Base-by-base conservation (phyloP, 2,113 vertebrate genomes). In the Podarcis muralis region DNA sequence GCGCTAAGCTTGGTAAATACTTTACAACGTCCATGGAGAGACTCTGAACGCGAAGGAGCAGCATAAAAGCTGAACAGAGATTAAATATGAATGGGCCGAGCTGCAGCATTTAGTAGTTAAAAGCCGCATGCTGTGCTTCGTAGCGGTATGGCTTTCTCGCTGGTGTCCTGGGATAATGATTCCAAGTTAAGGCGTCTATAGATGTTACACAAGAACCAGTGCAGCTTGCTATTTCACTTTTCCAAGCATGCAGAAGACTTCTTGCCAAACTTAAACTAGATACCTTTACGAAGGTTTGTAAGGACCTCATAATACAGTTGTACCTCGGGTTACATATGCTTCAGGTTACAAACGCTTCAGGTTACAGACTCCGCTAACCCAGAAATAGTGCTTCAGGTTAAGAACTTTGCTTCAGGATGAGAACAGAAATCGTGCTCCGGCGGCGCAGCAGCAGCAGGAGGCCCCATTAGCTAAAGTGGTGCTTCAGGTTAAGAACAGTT, bases 1-100 rank as follows among this genome's bases (percentile, higher is more conserved):
- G 0, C 0, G 2, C 22, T 72, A 87, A 37, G 22, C 86, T 25
- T 30, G 15, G n/a, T 72, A 84, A 89, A 81, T 77, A 62, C 62
- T 87, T 90, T 79, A 88, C 27, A 89, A 89, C 81, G 79, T 59
- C 53, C 75, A 77, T 81, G 53, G 68, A n/a, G 12, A 32, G 65
- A 43, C n/a, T 66, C 27, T 80, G 35, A 6, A 71, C 43, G 18
- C 27, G 35, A 83, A 79, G 59, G 48, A 37, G 43, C 22, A 35
- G 25, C 48, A n/a, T 65, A 77, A 83, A 90, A 78, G 32, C 79
- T 83, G 59, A 83, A 57, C 13, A 59, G 65, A 77, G 43, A 83
- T 90, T 68, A 86, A 83, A 90, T 43, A 83, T 90, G 72, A 77
- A 90, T 86, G 79, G 75, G 30, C 48, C 32, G 53, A 77, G 25